These are phyloP conservation scores for Erebia palarica DNA, from an alignment of 2,888 invertebrate species.

Conservation along the genomic window DNA sequence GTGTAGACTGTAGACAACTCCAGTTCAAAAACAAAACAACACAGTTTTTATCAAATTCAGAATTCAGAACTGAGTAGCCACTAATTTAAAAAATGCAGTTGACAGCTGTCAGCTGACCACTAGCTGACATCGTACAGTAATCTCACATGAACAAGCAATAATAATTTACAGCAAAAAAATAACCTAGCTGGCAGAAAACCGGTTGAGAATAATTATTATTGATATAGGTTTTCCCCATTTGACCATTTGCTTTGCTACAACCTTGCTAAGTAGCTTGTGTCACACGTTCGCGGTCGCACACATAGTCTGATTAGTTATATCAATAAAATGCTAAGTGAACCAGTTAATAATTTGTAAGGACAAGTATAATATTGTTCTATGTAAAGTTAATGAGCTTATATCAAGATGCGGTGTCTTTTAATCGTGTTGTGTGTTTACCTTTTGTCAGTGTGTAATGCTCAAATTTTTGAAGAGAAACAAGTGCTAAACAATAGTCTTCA, in stretches of 20 bases:
- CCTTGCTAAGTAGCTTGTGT: conserved; percentile 15
- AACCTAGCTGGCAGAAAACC: conserved; percentile 27
- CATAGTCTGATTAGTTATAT: conserved; percentile 17
- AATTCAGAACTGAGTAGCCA: too few relatives aligned
- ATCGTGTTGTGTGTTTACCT: conserved; percentile 19
- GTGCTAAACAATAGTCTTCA: conserved; percentile 44
- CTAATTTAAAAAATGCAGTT: too few relatives aligned
- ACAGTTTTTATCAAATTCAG: too few relatives aligned
- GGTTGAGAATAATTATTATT: conserved; percentile 24
- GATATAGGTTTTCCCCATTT: conserved; percentile 33
- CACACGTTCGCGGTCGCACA: background rate
- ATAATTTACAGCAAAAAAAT: background rate
- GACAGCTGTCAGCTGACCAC: too few relatives aligned
- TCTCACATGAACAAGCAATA: background rate
- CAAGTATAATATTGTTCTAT: background rate
- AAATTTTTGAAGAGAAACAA: conserved; percentile 14
- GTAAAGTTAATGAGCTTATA: background rate
- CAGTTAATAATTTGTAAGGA: background rate
- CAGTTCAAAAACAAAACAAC: too few relatives aligned
- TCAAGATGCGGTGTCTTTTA: conserved; percentile 30
- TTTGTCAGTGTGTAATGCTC: conserved; percentile 22
- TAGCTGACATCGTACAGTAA: too few relatives aligned
- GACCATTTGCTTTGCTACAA: conserved; percentile 18
- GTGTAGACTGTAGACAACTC: too few relatives aligned
- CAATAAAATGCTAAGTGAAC: conserved; percentile 12